Conservation (phyloP, 2,797 vertebrate genomes). For the Centroberyx gerrardi region DNA sequence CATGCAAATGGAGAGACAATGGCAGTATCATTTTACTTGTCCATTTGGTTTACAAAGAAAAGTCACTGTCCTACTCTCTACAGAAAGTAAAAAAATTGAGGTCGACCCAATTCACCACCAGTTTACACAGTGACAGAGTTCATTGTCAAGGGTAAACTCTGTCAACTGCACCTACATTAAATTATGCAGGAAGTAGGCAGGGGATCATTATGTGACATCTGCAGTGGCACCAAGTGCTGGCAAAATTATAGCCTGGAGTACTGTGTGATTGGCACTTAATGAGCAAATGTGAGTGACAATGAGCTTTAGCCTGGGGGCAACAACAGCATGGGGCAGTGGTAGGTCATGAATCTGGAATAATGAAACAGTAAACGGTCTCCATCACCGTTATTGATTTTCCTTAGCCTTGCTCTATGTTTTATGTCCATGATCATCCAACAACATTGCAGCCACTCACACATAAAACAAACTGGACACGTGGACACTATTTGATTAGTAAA, state of each 20-base stretch:
- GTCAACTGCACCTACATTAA: slow-evolving; percentile 72
- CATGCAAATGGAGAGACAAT: background rate
- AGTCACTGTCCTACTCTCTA: background rate
- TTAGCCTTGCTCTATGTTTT: slow-evolving; percentile 67
- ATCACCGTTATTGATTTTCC: slow-evolving; percentile 80
- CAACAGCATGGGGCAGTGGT: slow-evolving; percentile 73
- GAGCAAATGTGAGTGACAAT: slow-evolving; percentile 85
- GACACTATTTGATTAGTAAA: slow-evolving; percentile 40
- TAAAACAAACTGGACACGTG: slow-evolving; percentile 46
- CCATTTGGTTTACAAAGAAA: slow-evolving; percentile 7
- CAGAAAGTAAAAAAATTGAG: slow-evolving; percentile 32
- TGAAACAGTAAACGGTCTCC: slow-evolving; percentile 80
- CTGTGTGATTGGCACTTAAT: slow-evolving; percentile 85
- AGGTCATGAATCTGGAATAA: slow-evolving; percentile 82
- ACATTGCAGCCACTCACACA: slow-evolving; percentile 35
- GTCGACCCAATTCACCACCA: slow-evolving; percentile 58
- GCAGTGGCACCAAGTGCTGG: slow-evolving; percentile 76
- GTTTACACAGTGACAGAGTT: slow-evolving; percentile 64
- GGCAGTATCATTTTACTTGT: slow-evolving; percentile 4
- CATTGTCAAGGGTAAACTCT: slow-evolving; percentile 73
- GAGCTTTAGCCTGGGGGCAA: slow-evolving; percentile 77
- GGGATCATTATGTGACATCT: slow-evolving; percentile 80
- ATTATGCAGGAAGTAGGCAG: slow-evolving; percentile 73
- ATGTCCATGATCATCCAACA: slow-evolving; percentile 67
- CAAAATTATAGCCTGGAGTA: slow-evolving; percentile 81